These are phyloP conservation scores for Piscicola geometra DNA, from an alignment of 2,888 invertebrate genomes.

Conservation along the genomic window DNA sequence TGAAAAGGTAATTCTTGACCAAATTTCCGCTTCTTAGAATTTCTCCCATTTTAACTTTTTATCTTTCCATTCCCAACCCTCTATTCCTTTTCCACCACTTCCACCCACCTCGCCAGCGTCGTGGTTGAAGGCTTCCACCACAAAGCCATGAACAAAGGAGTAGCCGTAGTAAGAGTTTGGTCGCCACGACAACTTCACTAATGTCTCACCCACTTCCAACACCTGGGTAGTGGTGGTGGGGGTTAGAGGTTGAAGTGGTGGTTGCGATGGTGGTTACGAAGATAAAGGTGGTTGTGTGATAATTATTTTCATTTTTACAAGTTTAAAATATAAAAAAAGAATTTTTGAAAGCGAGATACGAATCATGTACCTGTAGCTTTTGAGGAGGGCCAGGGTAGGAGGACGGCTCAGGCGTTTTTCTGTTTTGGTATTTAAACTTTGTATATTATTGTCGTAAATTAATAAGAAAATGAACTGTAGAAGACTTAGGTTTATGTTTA, in stretches of 20 bases:
- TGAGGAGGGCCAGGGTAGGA: conserved; percentile 45
- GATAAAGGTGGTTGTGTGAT: too few species aligned
- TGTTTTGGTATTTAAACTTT: background rate
- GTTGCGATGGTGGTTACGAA: too few species aligned
- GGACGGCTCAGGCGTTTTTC: conserved; percentile 42
- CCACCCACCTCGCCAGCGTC: conserved; percentile 60
- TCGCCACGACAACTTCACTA: conserved; percentile 42
- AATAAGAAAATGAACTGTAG: too few species aligned
- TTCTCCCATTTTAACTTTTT: too few species aligned
- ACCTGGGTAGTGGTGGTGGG: background rate
- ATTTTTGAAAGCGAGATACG: too few species aligned
- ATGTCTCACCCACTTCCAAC: conserved; percentile 40
- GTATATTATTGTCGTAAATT: background rate
- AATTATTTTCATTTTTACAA: too few species aligned
- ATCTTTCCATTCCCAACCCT: background rate
- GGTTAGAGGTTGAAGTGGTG: background rate
- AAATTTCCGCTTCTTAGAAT: too few species aligned
- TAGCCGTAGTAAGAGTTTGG: conserved; percentile 43
- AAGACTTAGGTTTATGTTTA: too few species aligned
- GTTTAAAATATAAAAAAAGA: too few species aligned
- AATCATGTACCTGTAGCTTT: conserved; percentile 10
- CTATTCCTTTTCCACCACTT: background rate
- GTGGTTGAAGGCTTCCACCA: conserved; percentile 50
- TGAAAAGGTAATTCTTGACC: too few species aligned
- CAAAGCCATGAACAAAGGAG: conserved; percentile 40